Conservation (phyloP, 2,797 vertebrate species). For the Natrix natrix region DNA sequence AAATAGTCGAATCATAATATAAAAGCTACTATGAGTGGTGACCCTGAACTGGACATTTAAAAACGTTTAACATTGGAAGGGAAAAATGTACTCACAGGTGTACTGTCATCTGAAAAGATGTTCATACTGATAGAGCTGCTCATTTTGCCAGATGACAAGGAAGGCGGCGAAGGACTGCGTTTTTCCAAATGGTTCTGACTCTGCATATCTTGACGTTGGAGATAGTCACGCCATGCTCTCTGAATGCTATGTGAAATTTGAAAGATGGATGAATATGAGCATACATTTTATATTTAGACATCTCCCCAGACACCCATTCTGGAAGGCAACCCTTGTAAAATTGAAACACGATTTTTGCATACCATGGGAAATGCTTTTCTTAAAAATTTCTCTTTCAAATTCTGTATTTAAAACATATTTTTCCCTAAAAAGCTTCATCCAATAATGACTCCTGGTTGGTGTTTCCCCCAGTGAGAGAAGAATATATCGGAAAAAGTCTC, state of each 20-base stretch:
- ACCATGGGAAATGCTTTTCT: background rate
- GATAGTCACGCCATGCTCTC: slow-evolving; percentile 85
- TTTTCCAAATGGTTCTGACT: slow-evolving; percentile 74
- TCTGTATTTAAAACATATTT: background rate
- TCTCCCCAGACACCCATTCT: background rate
- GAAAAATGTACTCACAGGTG: slow-evolving; percentile 80
- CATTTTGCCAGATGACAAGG: slow-evolving; percentile 85
- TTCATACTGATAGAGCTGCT: slow-evolving; percentile 94
- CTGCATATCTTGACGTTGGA: slow-evolving; percentile 79
- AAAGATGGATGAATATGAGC: slow-evolving; percentile 9
- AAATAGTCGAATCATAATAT: background rate
- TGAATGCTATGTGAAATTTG: slow-evolving; percentile 78
- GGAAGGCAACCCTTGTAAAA: background rate
- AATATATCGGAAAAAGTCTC: background rate
- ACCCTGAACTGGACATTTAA: background rate
- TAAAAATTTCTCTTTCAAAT: background rate
- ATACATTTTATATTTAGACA: background rate
- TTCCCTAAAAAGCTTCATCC: background rate
- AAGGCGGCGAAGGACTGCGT: slow-evolving; percentile 81
- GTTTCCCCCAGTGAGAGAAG: background rate
- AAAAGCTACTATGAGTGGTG: background rate
- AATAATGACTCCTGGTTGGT: background rate
- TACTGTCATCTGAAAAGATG: slow-evolving; percentile 91
- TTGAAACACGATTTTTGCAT: background rate
- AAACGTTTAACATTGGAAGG: background rate